phyloP scores from a whole-genome alignment of 2,113 vertebrate species.

The Alethe diademata region DNA sequence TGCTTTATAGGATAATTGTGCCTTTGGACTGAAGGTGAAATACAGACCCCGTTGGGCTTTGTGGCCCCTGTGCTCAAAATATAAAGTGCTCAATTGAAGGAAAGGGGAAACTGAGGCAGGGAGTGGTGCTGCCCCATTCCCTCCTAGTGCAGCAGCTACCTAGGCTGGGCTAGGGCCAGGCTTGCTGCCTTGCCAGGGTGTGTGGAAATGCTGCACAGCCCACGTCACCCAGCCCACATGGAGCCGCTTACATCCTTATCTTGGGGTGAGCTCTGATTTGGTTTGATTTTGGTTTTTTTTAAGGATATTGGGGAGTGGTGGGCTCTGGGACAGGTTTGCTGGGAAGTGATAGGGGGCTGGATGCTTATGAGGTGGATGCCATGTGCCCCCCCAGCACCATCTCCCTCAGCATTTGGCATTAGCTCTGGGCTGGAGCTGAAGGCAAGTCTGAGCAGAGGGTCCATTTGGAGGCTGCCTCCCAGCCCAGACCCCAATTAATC shows the following conservation, averaged over 20 bases:
- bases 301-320: fast-evolving
- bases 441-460: conserved; percentile 25
- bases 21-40: background rate
- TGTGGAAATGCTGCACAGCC: background rate
- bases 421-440: background rate
- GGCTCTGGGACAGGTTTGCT: background rate
- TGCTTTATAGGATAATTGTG: background rate
- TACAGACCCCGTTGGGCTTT: background rate
- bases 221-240: background rate
- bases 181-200: background rate
- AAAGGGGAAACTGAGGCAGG: conserved; percentile 35
- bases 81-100: background rate
- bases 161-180: background rate
- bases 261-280: background rate
- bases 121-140: background rate
- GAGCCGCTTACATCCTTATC: background rate
- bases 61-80: background rate
- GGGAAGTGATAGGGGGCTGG: background rate
- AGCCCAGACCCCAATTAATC: conserved; percentile 62
- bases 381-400: background rate
- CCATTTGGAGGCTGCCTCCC: conserved; percentile 15
- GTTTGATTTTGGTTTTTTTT: background rate
- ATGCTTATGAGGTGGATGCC: background rate
- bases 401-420: background rate
- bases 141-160: background rate